Conservation (phyloP, 2,888 invertebrate genomes). For the Pristionchus japonicus region DNA sequence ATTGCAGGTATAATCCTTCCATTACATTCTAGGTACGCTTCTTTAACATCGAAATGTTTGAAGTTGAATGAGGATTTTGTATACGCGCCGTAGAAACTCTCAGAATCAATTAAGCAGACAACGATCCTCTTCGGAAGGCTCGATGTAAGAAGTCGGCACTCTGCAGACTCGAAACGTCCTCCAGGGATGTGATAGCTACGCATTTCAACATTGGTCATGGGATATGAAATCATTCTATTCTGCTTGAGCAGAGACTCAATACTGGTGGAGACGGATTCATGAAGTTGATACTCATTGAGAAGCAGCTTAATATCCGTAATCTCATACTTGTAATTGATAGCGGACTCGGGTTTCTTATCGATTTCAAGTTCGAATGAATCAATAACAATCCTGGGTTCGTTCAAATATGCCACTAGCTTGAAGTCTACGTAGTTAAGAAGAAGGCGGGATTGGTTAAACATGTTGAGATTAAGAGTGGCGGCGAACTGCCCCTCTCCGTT, state of each 20-base stretch:
- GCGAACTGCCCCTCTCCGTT: neutral
- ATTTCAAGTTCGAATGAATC: neutral
- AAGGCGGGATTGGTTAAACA: conserved; percentile 38
- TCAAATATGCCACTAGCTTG: neutral
- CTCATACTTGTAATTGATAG: neutral
- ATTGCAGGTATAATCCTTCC: neutral
- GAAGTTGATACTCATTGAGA: neutral
- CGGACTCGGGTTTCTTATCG: neutral
- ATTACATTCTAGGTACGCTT: neutral
- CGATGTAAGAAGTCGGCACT: neutral
- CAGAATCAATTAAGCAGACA: neutral
- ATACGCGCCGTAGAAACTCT: neutral
- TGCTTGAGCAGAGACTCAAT: neutral
- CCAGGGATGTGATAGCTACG: neutral
- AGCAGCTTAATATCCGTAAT: neutral
- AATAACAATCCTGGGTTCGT: conserved; percentile 23
- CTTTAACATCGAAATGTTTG: neutral
- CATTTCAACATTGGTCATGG: neutral
- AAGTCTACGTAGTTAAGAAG: conserved; percentile 31
- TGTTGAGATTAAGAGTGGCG: conserved; percentile 13
- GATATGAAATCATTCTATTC: neutral
- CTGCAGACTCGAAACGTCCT: neutral
- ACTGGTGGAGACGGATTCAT: neutral
- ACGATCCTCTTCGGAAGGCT: neutral
- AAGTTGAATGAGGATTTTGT: neutral